These are phyloP conservation scores for Patella depressa DNA, from an alignment of 2,888 invertebrate genomes.

Conservation along the genomic window DNA sequence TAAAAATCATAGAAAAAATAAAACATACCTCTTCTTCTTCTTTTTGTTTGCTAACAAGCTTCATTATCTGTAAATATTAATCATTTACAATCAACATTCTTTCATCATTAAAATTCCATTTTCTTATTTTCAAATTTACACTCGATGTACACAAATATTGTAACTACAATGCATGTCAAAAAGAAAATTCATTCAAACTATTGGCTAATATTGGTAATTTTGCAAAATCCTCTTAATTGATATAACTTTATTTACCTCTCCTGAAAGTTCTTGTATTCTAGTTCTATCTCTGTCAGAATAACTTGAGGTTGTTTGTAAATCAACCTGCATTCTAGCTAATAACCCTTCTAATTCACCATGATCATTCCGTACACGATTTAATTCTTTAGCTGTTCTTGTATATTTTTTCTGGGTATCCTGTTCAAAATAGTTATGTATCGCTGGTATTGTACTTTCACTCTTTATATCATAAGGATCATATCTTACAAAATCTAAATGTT, in stretches of 20 bases:
- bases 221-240: too few species aligned
- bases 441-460: neutral
- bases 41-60: conserved; percentile 58
- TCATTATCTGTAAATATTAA: conserved; percentile 54
- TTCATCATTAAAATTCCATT: too few species aligned
- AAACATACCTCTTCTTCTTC: conserved; percentile 58
- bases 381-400: conserved; percentile 63
- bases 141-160: too few species aligned
- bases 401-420: conserved; percentile 64
- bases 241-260: conserved; percentile 49
- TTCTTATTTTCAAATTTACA: too few species aligned
- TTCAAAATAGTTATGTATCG: neutral
- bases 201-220: too few species aligned
- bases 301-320: conserved; percentile 52
- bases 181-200: too few species aligned
- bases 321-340: conserved; percentile 53
- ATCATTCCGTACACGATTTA: conserved; percentile 57
- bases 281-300: conserved; percentile 57
- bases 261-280: conserved; percentile 58
- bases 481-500: too few species aligned
- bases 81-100: neutral
- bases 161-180: too few species aligned
- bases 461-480: too few species aligned
- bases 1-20: neutral
- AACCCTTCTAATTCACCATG: conserved; percentile 59